A percentile compares a stretch with the other conserved stretches of the same genome.
phyloP scores from a whole-genome alignment of 2,113 vertebrate genomes.

The Cryptomyrus ogoouensis region DNA sequence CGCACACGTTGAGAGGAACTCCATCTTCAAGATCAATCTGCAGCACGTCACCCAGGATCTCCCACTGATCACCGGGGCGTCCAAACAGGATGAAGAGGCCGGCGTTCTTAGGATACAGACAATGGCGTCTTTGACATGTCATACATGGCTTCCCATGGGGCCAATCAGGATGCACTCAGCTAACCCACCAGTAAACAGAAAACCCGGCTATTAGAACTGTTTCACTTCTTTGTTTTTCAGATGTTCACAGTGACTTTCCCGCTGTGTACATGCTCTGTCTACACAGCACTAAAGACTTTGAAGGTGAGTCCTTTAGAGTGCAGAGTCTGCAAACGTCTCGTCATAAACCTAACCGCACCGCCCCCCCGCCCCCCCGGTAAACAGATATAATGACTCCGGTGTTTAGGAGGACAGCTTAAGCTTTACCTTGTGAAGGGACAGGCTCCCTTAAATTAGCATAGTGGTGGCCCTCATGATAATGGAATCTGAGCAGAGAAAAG shows the following conservation, averaged over 20 bases:
- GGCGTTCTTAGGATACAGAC: neutral
- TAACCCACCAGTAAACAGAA: neutral
- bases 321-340: neutral
- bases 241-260: neutral
- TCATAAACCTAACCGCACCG: neutral
- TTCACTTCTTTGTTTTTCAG: neutral
- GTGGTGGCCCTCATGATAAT: neutral
- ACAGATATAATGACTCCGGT: neutral
- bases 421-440: neutral
- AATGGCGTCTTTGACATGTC: neutral
- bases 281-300: neutral
- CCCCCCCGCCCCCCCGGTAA: neutral
- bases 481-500: neutral
- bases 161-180: neutral
- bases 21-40: neutral
- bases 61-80: neutral
- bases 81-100: neutral
- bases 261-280: neutral
- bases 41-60: neutral
- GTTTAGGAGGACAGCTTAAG: neutral
- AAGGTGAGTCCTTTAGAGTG: neutral
- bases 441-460: neutral
- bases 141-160: neutral
- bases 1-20: neutral
- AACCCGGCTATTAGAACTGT: neutral